Evolutionary conservation across 1,140 invertebrate species (phyloP), one percentile per base, ranked within the genome.

Genomic region (Littorina saxatilis): DNA sequence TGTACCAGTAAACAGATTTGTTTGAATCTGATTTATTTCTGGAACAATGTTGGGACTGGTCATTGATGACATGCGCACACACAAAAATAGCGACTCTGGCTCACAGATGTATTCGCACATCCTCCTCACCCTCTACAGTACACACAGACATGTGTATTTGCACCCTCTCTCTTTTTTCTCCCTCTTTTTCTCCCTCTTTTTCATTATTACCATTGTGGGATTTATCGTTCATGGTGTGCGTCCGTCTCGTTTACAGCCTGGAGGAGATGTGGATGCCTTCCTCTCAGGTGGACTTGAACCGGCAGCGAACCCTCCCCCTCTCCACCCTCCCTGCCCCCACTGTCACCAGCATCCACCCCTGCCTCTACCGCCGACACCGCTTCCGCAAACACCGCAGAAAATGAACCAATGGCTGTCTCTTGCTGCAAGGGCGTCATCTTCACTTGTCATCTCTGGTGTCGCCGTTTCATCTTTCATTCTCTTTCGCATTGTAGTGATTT

Each of bases 201-300:
- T n/a, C n/a, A n/a, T n/a, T n/a, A n/a, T n/a, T n/a, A n/a, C n/a
- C n/a, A n/a, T n/a, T n/a, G n/a, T n/a, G n/a, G n/a, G n/a, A n/a
- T n/a, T n/a, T n/a, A n/a, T n/a, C n/a, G n/a, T n/a, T n/a, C n/a
- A n/a, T n/a, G n/a, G n/a, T n/a, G n/a, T n/a, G n/a, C n/a, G n/a
- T 20, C 17, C 72, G 11, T 40, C n/a, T 79, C 37, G 32, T 78
- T 82, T 84, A 15, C 78, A 90, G 89, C 68, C 72, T 86, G 80
- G 85, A 81, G 75, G 86, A 87, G 85, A 81, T 68, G 50, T 90
- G 87, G 91, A 86, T 87, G 82, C 79, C 82, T n/a, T 86, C 82
- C 88, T 70, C 66, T 86, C 88, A 85, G 80, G 82, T 88, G 70
- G 35, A 84, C 72, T 79, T 86, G 72, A 77, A 87, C 83, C 20